These are phyloP conservation scores for Mayetiola destructor DNA, from an alignment of 2,888 invertebrate species.

Conservation along the genomic window DNA sequence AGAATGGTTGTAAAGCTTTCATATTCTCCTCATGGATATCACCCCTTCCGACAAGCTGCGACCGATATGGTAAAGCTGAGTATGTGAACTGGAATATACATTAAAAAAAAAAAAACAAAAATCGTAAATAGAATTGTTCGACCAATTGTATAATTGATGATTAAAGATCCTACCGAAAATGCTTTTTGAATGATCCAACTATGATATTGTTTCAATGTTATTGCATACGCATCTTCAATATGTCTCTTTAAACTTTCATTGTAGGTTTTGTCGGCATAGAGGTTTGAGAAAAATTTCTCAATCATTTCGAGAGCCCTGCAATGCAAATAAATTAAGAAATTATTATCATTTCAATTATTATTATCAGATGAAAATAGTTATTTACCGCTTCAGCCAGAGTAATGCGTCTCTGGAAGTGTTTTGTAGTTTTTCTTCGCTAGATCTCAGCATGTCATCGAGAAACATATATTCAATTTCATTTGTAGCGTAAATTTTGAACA, in stretches of 20 bases:
- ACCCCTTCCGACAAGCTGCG: constrained; percentile 40
- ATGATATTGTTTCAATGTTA: constrained; percentile 56
- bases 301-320: constrained; percentile 30
- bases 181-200: constrained; percentile 62
- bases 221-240: constrained; percentile 51
- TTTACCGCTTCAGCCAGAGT: constrained; percentile 59
- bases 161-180: constrained; percentile 44
- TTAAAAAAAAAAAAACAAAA: not conserved
- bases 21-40: constrained; percentile 33
- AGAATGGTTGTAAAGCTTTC: constrained; percentile 34
- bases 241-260: constrained; percentile 45
- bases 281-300: constrained; percentile 31
- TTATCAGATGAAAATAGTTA: not conserved
- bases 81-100: constrained; percentile 42
- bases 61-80: constrained; percentile 46
- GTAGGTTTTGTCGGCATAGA: constrained; percentile 27
- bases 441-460: constrained; percentile 52
- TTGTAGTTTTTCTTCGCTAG: constrained; percentile 42
- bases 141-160: not conserved
- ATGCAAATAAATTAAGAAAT: not conserved
- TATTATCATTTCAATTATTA: not conserved
- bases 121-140: not conserved
- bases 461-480: constrained; percentile 41
- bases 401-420: constrained; percentile 45
- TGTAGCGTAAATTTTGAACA: constrained; percentile 40